Conservation (phyloP, 2,797 vertebrate genomes). For the Phaenicophaeus curvirostris region DNA sequence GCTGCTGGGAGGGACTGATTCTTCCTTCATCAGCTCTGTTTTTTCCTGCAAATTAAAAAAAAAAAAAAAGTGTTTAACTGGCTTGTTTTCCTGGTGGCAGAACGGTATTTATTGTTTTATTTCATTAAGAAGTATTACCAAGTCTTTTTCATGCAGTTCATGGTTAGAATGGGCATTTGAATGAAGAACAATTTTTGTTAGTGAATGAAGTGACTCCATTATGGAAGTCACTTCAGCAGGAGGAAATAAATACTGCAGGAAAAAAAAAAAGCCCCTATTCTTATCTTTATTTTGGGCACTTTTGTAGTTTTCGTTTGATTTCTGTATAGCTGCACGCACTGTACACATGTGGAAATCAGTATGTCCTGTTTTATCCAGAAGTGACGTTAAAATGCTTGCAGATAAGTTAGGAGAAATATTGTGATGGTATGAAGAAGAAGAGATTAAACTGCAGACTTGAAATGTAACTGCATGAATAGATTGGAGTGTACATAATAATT, state of each 20-base stretch:
- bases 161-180: background rate
- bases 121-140: background rate
- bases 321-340: background rate
- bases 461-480: background rate
- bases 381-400: background rate
- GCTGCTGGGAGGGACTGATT: background rate
- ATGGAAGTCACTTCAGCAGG: background rate
- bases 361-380: background rate
- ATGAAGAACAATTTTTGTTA: background rate
- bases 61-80: background rate
- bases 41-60: background rate
- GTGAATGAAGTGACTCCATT: background rate
- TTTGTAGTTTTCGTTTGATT: background rate
- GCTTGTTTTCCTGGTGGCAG: conserved; percentile 36
- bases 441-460: conserved; percentile 7
- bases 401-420: conserved; percentile 37
- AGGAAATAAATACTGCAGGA: background rate
- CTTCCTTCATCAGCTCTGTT: background rate
- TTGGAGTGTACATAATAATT: background rate
- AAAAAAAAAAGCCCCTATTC: background rate
- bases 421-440: conserved; percentile 15
- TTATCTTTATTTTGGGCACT: background rate
- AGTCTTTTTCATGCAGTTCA: background rate
- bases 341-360: background rate
- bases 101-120: conserved; percentile 19